These are phyloP conservation scores for Caerostris darwini DNA, from an alignment of 1,140 invertebrate genomes.

Conservation along the genomic window DNA sequence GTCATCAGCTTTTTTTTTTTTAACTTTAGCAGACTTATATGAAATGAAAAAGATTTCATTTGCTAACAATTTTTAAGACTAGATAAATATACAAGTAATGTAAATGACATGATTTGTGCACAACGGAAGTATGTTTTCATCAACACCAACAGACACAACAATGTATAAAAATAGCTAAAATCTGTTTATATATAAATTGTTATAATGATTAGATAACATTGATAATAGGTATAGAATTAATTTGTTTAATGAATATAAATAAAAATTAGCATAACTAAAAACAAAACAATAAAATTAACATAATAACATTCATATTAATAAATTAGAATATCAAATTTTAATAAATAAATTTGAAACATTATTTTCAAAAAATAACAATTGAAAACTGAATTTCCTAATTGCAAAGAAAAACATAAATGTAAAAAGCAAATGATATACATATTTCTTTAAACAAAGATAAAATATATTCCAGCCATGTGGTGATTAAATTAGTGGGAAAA, in stretches of 20 bases:
- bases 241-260: neutral
- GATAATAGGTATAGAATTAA: neutral
- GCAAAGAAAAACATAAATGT: too few relatives aligned
- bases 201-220: constrained; percentile 9
- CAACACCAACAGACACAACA: constrained; percentile 53
- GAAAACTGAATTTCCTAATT: too few relatives aligned
- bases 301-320: neutral
- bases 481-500: too few relatives aligned
- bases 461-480: too few relatives aligned
- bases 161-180: constrained; percentile 58
- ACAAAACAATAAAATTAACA: neutral
- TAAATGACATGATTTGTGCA: constrained; percentile 47
- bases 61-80: constrained; percentile 26
- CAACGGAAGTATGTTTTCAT: neutral
- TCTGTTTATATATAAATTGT: constrained; percentile 29
- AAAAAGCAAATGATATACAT: too few relatives aligned
- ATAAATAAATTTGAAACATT: neutral
- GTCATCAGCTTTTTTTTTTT: too few relatives aligned
- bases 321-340: neutral
- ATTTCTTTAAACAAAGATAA: too few relatives aligned
- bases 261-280: neutral
- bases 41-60: neutral
- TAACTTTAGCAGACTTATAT: neutral
- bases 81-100: constrained; percentile 34
- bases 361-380: neutral